Base-by-base conservation (phyloP, 2,888 invertebrate species). In the Capitulum mitella region DNA sequence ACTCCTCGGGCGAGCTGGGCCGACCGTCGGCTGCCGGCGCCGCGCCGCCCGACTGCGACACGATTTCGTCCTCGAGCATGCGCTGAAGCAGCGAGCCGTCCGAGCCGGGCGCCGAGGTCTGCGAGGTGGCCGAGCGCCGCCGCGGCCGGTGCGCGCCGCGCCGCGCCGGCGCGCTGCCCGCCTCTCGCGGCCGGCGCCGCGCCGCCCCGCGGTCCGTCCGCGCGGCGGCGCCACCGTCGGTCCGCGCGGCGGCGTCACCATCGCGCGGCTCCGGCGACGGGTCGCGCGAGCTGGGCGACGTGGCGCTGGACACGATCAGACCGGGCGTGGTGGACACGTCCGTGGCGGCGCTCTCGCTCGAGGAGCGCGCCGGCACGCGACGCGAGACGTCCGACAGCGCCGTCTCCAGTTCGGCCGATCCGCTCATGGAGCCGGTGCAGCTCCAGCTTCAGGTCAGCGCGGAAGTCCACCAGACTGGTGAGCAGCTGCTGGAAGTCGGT, bases 1-100 rank as follows among this genome's bases (percentile, higher is more conserved):
- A 64, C 64, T 64, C 64, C 16, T 64, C 64, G 0, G 64, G 64
- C 3, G 64, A 64, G 16, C 3, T 3, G 1, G 64, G 34, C 10
- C 64, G 32, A 3, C 34, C 16, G 34, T 64, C 64, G 16, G 19
- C 16, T 32, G 3, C 32, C 51, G 51, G 43, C 29, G 29, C n/a
- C 29, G n/a, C 58, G 10, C 6, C 64, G 14, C 32, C 19, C 64
- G 32, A 16, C 34, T 64, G 64, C 2, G 64, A 64, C 34, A 64
- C 64, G 5, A 64, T 64, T 34, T 64, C 64, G 34, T 64, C 64
- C 34, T 64, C 64, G 16, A 64, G 64, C 64, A 64, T 64, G 5
- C 64, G 32, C 64, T 64, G 64, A 32, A 64, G 64, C 64, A 34
- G 34, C 64, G 64, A 64, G 64, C 19, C 64, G 5, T 64, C 64